Evolutionary conservation across 2,113 vertebrate genomes (phyloP), one percentile per base, ranked within the genome.

Genomic region (Ptilonorhynchus violaceus): DNA sequence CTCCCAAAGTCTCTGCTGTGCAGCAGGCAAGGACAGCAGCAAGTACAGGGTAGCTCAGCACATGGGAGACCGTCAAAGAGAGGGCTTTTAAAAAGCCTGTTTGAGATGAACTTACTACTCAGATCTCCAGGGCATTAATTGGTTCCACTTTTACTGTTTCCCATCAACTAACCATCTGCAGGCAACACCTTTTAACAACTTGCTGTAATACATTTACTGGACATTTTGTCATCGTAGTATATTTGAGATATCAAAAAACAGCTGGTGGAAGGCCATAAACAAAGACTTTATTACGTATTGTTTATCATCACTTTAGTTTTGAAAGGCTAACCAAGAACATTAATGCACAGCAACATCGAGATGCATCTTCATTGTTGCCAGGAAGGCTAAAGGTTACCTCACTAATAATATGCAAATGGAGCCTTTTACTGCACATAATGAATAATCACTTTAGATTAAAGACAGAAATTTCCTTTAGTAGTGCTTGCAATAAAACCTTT

Each of bases 321-420:
- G 93, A 92, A 95, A 98, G 91, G 90, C 97, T 93, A 95, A 96
- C 74, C 74, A 73, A 88, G 85, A 92, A 64, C 21, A 1, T 91
- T 97, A 97, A 97, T 85, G 92, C 89, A 85, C 13, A 64, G 85
- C 68, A 92, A 94, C 92, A 89, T 50, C 53, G 46, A 98, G 89
- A 97, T 89, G 88, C 87, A 88, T 97, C 89, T 94, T 93, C 95
- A 96, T 91, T 85, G 67, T 96, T 97, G 85, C 91, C 88, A 96
- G 96, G 94, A 96, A 97, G 96, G 97, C 94, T 93, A 97, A 98
- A 98, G 96, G 97, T 98, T 97, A 97, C 78, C 95, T 98, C 96
- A 92, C 86, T 98, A 98, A 98, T 98, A 97, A 97, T 98, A 98
- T 97, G 97, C 97, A 98, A 97, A 98, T 97, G 59, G 55, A 88